Evolutionary conservation across 2,797 vertebrate genomes (phyloP).

Genomic region (Nyctibius grandis): DNA sequence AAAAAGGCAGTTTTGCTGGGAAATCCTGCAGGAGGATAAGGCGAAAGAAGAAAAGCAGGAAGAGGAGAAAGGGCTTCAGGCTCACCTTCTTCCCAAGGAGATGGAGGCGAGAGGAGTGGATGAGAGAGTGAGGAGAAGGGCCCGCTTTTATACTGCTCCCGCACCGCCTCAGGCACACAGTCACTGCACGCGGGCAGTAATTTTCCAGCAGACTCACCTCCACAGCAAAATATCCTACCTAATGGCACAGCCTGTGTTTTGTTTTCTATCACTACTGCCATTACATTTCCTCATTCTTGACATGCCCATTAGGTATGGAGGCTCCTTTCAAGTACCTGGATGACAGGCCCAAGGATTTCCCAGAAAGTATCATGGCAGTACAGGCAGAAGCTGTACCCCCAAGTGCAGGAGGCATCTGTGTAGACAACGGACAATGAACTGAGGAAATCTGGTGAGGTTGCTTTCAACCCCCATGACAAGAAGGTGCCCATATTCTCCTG

Average conservation of each 20-base stretch:
- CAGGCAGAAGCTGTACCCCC: not conserved
- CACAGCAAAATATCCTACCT: not conserved
- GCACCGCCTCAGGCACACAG: not conserved
- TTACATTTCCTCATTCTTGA: not conserved
- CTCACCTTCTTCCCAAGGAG: not conserved
- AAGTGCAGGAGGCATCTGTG: not conserved
- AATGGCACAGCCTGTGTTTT: not conserved
- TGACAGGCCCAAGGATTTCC: not conserved
- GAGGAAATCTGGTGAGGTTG: too few species aligned
- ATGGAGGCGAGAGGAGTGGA: not conserved
- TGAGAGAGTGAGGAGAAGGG: not conserved
- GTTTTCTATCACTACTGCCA: not conserved
- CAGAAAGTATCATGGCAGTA: not conserved
- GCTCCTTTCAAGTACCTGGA: not conserved
- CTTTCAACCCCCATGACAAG: too few species aligned
- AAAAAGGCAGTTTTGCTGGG: not conserved
- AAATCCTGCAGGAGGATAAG: not conserved
- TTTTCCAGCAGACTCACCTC: not conserved
- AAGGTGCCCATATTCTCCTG: not conserved
- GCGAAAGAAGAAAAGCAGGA: too few species aligned
- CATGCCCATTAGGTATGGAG: not conserved
- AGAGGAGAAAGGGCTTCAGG: not conserved
- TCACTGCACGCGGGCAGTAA: not conserved
- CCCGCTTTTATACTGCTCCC: not conserved
- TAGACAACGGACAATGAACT: not conserved